These are phyloP conservation scores for Atherinomorus stipes DNA, from an alignment of 2,113 vertebrate species.

Conservation along the genomic window DNA sequence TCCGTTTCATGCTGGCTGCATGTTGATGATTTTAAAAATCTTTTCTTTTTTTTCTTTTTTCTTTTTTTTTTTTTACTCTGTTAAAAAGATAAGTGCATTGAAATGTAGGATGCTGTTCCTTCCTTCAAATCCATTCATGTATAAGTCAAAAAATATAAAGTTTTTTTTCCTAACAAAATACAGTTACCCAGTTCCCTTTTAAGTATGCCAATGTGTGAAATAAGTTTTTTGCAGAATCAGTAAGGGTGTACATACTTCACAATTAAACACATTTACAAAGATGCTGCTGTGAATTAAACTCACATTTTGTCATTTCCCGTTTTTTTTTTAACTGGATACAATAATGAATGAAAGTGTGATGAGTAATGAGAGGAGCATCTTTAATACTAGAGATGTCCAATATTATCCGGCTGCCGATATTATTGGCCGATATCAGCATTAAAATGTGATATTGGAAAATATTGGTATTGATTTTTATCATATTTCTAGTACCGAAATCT, in stretches of 20 bases:
- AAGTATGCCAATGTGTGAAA: conserved; percentile 41
- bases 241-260: conserved; percentile 9
- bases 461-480: too few species aligned
- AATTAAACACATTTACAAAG: conserved; percentile 16
- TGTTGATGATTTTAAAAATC: conserved; percentile 30
- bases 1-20: conserved; percentile 22
- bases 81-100: conserved; percentile 29
- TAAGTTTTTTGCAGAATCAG: conserved; percentile 10
- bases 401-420: too few species aligned
- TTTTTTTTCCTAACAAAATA: conserved; percentile 10
- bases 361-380: background rate
- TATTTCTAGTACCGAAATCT: too few species aligned
- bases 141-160: conserved; percentile 26
- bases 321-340: conserved; percentile 8
- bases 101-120: conserved; percentile 19
- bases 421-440: too few species aligned
- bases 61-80: conserved; percentile 12
- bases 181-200: conserved; percentile 34
- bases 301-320: background rate
- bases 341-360: conserved; percentile 3
- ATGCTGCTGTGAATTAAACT: background rate
- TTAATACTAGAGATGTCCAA: too few species aligned
- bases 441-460: too few species aligned
- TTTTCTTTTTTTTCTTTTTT: too few species aligned
- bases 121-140: conserved; percentile 32